Base-by-base conservation (phyloP, 1,140 invertebrate genomes). In the Drosophila insularis region DNA sequence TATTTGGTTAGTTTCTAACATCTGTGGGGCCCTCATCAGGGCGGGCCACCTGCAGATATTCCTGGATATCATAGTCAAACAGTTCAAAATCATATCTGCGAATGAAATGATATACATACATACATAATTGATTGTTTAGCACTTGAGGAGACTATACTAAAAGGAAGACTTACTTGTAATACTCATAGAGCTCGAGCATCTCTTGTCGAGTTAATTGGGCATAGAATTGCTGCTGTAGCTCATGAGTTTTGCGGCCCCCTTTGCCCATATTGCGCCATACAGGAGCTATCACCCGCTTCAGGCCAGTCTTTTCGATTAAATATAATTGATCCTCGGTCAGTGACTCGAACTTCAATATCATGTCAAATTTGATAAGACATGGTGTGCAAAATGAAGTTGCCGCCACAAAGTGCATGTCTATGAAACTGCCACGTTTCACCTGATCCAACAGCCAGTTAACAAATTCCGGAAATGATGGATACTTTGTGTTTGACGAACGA, bases 331-430 rank as follows among this genome's bases (percentile, higher is more conserved):
- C 97, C 79, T 96, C 95, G 92, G 96, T 93, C 50, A 98, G 92
- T 5, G 97, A 97, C 92, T 98, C 97, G 90, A 97, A 98, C 92
- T 98, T 97, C 27, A 96, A 95, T 58, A 98, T 96, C 50, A 97
- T 94, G 87, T 98, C 96, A 86, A 98, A 98, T 78, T 96, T 93
- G 40, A 98, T 96, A 92, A 96, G 94, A 92, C 97, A 98, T 0
- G 97, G 97, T 21, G 97, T 97, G 86, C 98, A 98, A 81, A 98
- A 97, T 76, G 95, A 94, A 7, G 95, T 95, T 68, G 97, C 95
- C 0, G 97, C 96, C 27, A 95, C 96, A 96, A 97, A 98, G 90
- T 98, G 98, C 95, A 98, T 98, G 90, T 98, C 97, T 27, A 97
- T 93, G 7, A 94, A 93, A 94, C n/a, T 93, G 91, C 84, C 93